Percentiles rank a stretch among this genome's conserved stretches.
Evolutionary conservation across 2,113 vertebrate genomes (phyloP).

Genomic region (Scortum barcoo): DNA sequence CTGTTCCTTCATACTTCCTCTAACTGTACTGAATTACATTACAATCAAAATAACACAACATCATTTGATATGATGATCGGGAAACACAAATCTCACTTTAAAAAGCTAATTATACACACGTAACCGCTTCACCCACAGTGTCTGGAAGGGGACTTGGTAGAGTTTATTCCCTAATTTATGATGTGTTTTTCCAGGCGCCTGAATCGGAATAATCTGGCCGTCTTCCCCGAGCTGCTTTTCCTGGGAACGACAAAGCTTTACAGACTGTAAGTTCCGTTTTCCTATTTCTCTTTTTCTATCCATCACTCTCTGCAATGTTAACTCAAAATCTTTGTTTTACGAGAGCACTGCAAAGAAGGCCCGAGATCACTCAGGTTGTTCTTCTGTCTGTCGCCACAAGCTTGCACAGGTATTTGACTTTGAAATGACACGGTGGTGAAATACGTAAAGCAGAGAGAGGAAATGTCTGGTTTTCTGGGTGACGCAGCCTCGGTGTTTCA

Average conservation of each 20-base stretch:
- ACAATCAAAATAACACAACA: constrained; percentile 43
- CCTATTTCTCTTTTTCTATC: constrained; percentile 20
- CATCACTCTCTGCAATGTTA: constrained; percentile 3
- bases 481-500: constrained; percentile 26
- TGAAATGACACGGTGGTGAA: constrained; percentile 25
- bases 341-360: neutral
- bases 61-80: constrained; percentile 43
- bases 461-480: constrained; percentile 11
- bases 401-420: neutral
- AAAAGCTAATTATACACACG: constrained; percentile 50
- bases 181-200: constrained; percentile 90
- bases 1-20: constrained; percentile 8
- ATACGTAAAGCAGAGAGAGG: constrained; percentile 6
- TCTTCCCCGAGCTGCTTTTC: constrained; percentile 97
- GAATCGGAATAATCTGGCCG: constrained; percentile 97
- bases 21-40: constrained; percentile 13
- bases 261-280: constrained; percentile 93
- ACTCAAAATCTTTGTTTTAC: constrained; percentile 27
- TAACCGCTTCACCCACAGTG: constrained; percentile 32
- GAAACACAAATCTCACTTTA: constrained; percentile 49
- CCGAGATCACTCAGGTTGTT: constrained; percentile 2
- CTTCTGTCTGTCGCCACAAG: constrained; percentile 3
- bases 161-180: constrained; percentile 61
- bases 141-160: constrained; percentile 43
- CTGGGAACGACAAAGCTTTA: constrained; percentile 95